phyloP scores from a whole-genome alignment of 2,888 invertebrate genomes.

The Brachyptera putata region DNA sequence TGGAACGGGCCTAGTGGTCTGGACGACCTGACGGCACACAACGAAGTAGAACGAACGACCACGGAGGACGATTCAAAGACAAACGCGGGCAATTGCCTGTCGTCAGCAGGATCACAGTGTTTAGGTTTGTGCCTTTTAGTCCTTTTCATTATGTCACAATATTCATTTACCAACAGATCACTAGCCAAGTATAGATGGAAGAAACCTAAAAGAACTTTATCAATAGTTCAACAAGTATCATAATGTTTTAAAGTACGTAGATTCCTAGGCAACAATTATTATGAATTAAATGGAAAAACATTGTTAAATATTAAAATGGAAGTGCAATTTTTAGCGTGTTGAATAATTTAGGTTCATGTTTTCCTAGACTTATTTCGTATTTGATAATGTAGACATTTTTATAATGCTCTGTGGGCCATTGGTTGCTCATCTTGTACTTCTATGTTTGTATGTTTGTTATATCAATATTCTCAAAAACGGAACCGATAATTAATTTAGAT shows the following conservation, averaged over 20 bases:
- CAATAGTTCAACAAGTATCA: not conserved
- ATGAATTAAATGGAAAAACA: not conserved
- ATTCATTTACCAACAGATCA: not conserved
- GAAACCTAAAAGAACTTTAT: not conserved
- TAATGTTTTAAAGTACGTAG: not conserved
- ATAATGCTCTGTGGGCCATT: too few relatives aligned
- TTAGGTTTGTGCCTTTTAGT: conserved; percentile 36
- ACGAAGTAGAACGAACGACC: conserved; percentile 42
- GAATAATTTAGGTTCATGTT: too few relatives aligned
- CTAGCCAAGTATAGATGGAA: not conserved
- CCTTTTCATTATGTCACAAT: conserved; percentile 1
- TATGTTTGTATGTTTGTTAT: too few relatives aligned
- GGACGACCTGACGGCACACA: conserved; percentile 20
- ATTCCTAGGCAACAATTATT: not conserved
- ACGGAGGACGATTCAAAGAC: conserved; percentile 38
- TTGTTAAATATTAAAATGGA: not conserved
- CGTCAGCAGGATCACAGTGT: conserved; percentile 21
- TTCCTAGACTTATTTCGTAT: too few relatives aligned
- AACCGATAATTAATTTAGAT: too few relatives aligned
- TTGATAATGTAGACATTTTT: too few relatives aligned
- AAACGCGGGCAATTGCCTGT: not conserved
- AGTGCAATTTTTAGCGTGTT: not conserved
- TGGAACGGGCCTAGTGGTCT: conserved; percentile 8
- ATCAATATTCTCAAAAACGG: too few relatives aligned
- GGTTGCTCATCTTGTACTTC: too few relatives aligned